Evolutionary conservation across 2,113 vertebrate genomes (phyloP), one percentile per base, ranked within the genome.

Genomic region (Lamprotornis superbus): DNA sequence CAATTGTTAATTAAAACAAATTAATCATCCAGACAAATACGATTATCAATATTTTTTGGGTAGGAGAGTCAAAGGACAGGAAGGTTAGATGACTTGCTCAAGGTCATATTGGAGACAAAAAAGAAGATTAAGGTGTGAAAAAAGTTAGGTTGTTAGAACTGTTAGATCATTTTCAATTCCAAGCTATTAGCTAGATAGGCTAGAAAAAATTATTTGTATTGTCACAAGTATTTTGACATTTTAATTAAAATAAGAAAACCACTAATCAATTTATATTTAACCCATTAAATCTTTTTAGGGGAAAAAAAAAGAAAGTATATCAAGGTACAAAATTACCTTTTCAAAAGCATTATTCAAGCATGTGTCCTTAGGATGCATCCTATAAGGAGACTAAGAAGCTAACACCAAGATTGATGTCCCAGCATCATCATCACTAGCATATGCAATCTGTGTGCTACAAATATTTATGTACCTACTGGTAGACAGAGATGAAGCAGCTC

Each of bases 201-300:
- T 85, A 83, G 17, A 67, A 95, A 95, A 89, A 76, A 16, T 4
- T 56, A 33, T 57, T 68, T 85, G 4, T 22, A 73, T 49, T 83
- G 5, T 12, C 74, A 90, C 23, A 20, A 82, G 25, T 73, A 74
- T 42, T 81, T 71, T 46, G 37, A 50, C 3, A 40, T 49, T 71
- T 91, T 63, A 81, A 95, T 83, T 86, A 76, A 90, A 93, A 92
- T 33, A 68, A 73, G 6, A 3, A 91, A 93, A 52, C 5, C 42
- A 46, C 7, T 15, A 28, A 61, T 25, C 24, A 59, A 20, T 56
- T 86, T 44, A 37, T 79, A 53, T 63, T 80, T 77, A 81, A 55
- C 6, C 3, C 39, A 47, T 28, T 67, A 39, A 56, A 60, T 39
- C 7, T 49, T 67, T 37, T 7, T 0, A 2, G 24, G 7, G 0